phyloP scores from a whole-genome alignment of 2,888 invertebrate species.

The Yponomeuta cagnagella region DNA sequence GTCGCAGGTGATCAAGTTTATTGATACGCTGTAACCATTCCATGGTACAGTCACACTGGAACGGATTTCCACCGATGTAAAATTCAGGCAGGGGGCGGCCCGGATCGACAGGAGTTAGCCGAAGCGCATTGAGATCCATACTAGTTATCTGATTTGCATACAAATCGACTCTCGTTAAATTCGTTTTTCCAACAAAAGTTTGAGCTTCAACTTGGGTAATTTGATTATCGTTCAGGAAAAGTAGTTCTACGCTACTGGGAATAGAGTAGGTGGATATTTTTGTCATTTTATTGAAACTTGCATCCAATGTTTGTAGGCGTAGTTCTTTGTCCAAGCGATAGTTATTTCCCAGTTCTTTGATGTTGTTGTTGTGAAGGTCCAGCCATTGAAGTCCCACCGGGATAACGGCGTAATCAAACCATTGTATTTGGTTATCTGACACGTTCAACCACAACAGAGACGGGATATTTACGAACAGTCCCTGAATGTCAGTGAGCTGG shows the following conservation, averaged over 20 bases:
- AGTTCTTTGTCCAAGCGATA: conserved; percentile 82
- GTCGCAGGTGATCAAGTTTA: conserved; percentile 85
- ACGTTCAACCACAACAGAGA: conserved; percentile 92
- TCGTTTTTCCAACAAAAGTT: conserved; percentile 91
- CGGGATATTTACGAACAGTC: conserved; percentile 88
- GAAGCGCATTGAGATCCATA: conserved; percentile 91
- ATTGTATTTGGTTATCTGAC: conserved; percentile 91
- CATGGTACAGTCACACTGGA: conserved; percentile 96
- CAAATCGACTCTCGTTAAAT: conserved; percentile 92
- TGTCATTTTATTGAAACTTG: conserved; percentile 91
- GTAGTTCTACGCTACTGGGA: conserved; percentile 88
- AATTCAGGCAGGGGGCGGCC: conserved; percentile 89
- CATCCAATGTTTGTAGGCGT: conserved; percentile 88
- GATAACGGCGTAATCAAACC: conserved; percentile 91
- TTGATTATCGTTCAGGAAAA: conserved; percentile 92
- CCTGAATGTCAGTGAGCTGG: conserved; percentile 86
- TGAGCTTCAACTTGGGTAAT: conserved; percentile 90
- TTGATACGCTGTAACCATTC: conserved; percentile 96
- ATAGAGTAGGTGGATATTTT: conserved; percentile 85
- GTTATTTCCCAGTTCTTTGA: conserved; percentile 85
- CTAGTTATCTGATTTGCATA: conserved; percentile 94
- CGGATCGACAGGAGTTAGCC: conserved; percentile 86
- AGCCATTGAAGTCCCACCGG: conserved; percentile 90
- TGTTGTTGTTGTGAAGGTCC: conserved; percentile 91
- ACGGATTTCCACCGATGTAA: conserved; percentile 95